Base-by-base conservation (phyloP, 2,888 invertebrate species). In the Saturnia pavonia region DNA sequence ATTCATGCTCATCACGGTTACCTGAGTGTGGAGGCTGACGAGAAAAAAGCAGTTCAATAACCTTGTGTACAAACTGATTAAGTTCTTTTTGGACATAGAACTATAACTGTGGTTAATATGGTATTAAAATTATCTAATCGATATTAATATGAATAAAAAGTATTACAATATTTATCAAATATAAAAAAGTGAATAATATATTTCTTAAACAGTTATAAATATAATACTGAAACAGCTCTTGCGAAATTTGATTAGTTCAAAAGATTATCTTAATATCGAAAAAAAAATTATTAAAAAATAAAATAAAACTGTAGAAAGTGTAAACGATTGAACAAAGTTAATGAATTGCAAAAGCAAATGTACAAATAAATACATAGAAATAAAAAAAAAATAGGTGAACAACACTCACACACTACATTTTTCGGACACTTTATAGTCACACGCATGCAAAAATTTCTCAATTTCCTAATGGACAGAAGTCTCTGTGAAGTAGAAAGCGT, bases 1-100 rank as follows among this genome's bases (percentile, higher is more conserved):
- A 96, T 98, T 98, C 97, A 97, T 97, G 95, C 98, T 98, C 98
- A 98, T 98, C 95, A 98, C 97, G 96, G 97, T 97, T 96, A 98
- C 97, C 97, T 98, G 98, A 96, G 97, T 97, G 96, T 98, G 98
- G 96, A 98, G 97, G 96, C 98, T 98, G 95, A 83, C 82, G 80
- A 80, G 73, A 78, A 73, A 75, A 76, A 9, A 72, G 72, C 70
- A 76, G 70, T 74, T 78, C 70, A 78, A 68, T 69, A 72, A 68
- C 72, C 67, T n/a, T 19, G 67, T 34, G 63, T 34, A 19, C 40
- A 57, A 60, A 51, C 19, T 19, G 4, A 42, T 65, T 25, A n/a
- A n/a, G n/a, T 34, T 6, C 67, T 27, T 6, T 19, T 45, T 42
- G 68, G 27, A 27, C 48, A 51, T 14, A 4, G 25, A 22, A 27